Evolutionary conservation across 2,797 vertebrate species (phyloP).

Genomic region (Rhinella marina): DNA sequence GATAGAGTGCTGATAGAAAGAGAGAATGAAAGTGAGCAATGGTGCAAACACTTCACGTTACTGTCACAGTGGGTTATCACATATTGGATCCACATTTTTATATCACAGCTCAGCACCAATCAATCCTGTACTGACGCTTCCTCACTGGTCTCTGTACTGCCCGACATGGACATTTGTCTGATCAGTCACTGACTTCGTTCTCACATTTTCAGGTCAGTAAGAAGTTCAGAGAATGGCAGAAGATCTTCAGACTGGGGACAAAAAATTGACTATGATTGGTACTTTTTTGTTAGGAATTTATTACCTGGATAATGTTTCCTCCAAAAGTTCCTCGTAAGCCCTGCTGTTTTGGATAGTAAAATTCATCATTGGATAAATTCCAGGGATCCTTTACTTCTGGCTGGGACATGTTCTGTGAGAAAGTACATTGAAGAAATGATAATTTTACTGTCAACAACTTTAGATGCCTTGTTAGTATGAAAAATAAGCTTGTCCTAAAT

Average conservation of each 20-base stretch:
- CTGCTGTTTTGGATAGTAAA: constrained; percentile 98
- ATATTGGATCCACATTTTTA: too few relatives aligned
- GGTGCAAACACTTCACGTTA: not conserved
- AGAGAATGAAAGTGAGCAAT: constrained; percentile 4
- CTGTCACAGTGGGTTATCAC: too few relatives aligned
- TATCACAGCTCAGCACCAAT: too few relatives aligned
- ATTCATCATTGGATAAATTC: constrained; percentile 99
- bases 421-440: not conserved
- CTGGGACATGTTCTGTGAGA: constrained; percentile 94
- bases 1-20: constrained; percentile 87
- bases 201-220: too few relatives aligned
- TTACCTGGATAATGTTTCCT: constrained; percentile 98
- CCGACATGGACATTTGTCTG: too few relatives aligned
- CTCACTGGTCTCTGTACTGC: too few relatives aligned
- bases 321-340: constrained; percentile 96
- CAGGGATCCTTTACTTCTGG: constrained; percentile 97
- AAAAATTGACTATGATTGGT: too few relatives aligned
- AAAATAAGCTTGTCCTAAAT: not conserved
- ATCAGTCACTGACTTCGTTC: too few relatives aligned
- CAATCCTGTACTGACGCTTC: too few relatives aligned
- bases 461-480: not conserved
- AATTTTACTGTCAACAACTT: not conserved
- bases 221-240: too few relatives aligned
- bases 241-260: too few relatives aligned
- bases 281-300: not conserved